Percentiles rank a stretch among this genome's conserved stretches.
Evolutionary conservation across 2,888 invertebrate genomes (phyloP).

Genomic region (Stenurella melanura): DNA sequence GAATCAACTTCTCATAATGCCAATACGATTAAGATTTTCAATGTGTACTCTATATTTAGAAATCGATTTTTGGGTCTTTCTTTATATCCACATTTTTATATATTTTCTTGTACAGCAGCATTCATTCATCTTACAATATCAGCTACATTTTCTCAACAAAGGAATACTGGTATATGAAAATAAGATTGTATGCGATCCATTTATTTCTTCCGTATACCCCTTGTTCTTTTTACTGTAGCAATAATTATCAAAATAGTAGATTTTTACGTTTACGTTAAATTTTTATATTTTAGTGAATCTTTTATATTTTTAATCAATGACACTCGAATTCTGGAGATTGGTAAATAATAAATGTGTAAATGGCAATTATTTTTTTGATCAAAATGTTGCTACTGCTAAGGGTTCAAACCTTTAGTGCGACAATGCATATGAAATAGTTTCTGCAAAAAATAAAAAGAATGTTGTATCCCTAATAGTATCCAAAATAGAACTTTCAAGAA

Average conservation of each 20-base stretch:
- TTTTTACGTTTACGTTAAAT: background rate
- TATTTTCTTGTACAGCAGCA: background rate
- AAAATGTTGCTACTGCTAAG: too few relatives aligned
- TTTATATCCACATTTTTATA: conserved; percentile 1
- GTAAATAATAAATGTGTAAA: too few relatives aligned
- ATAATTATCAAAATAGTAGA: conserved; percentile 11
- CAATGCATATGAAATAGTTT: too few relatives aligned
- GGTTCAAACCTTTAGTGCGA: too few relatives aligned
- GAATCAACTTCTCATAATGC: conserved; percentile 7
- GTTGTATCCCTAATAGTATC: too few relatives aligned
- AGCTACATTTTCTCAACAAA: conserved; percentile 1
- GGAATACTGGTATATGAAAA: conserved; percentile 9
- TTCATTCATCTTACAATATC: conserved; percentile 1
- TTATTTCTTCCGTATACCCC: background rate
- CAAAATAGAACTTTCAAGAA: too few relatives aligned
- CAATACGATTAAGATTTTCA: conserved; percentile 3
- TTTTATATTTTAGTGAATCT: background rate
- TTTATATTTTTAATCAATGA: background rate
- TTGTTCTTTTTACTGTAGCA: background rate
- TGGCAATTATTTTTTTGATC: too few relatives aligned
- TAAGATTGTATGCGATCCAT: background rate
- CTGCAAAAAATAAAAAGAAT: too few relatives aligned
- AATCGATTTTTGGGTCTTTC: background rate
- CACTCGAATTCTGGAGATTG: background rate
- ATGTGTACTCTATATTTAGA: conserved; percentile 8